Evolutionary conservation across 2,797 vertebrate genomes (phyloP).

Genomic region (Dallia pectoralis): DNA sequence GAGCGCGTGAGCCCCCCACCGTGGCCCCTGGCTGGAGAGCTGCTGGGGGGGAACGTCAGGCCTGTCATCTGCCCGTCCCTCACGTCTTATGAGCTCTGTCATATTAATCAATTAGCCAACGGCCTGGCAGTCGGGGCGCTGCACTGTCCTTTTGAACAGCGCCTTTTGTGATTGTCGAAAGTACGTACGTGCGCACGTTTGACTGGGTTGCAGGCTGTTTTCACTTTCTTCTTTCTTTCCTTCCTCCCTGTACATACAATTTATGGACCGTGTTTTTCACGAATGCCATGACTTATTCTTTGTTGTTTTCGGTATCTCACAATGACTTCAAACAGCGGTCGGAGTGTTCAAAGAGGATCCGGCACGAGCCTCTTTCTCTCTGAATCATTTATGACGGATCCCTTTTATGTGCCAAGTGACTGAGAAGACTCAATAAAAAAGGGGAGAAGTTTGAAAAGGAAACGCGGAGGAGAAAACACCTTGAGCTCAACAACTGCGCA

Average conservation of each 20-base stretch:
- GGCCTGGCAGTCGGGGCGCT: slow-evolving; percentile 14
- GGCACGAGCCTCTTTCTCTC: slow-evolving; percentile 37
- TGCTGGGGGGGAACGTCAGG: slow-evolving; percentile 18
- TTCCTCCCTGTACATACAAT: background rate
- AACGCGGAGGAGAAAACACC: slow-evolving; percentile 3
- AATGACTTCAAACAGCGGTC: slow-evolving; percentile 41
- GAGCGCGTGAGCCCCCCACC: background rate
- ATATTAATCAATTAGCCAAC: slow-evolving; percentile 60
- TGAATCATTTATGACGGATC: slow-evolving; percentile 54
- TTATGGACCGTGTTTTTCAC: background rate
- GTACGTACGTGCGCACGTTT: slow-evolving; percentile 51
- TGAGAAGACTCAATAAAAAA: slow-evolving; percentile 2
- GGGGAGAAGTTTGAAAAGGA: slow-evolving; percentile 2
- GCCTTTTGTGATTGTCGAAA: slow-evolving; percentile 60
- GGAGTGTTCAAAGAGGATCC: slow-evolving; percentile 39
- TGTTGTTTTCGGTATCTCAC: slow-evolving; percentile 38
- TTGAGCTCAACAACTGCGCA: slow-evolving; percentile 17
- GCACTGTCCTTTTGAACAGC: slow-evolving; percentile 16
- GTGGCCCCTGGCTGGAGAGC: slow-evolving; percentile 43
- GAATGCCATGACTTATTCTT: slow-evolving; percentile 19
- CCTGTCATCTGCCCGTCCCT: slow-evolving; percentile 61
- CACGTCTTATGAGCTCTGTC: slow-evolving; percentile 59
- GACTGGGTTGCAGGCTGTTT: slow-evolving; percentile 55
- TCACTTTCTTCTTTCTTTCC: slow-evolving; percentile 16
- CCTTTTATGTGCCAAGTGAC: slow-evolving; percentile 51